phyloP scores from a whole-genome alignment of 2,888 invertebrate genomes.

The Trachelus iudaicus region DNA sequence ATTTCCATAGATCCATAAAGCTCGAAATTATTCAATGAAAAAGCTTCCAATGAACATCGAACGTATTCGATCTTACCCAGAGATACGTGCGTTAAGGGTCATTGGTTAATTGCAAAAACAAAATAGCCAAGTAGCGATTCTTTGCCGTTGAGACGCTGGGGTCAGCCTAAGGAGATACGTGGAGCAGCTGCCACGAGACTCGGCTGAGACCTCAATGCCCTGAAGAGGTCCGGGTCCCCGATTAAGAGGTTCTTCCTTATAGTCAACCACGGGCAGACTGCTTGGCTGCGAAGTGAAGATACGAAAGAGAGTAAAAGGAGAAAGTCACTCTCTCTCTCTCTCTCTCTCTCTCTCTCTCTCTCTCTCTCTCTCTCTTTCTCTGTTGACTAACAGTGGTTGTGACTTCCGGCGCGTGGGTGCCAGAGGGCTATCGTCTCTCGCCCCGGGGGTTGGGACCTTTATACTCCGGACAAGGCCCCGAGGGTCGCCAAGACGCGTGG shows the following conservation, averaged over 20 bases:
- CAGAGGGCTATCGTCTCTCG: slow-evolving; percentile 44
- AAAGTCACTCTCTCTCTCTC: neutral
- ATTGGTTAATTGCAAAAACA: slow-evolving; percentile 33
- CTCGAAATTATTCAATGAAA: neutral
- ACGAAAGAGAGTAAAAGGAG: slow-evolving; percentile 24
- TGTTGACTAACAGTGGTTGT: neutral
- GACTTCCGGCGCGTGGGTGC: slow-evolving; percentile 21
- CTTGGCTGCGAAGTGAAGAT: slow-evolving; percentile 50
- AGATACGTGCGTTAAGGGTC: slow-evolving; percentile 29
- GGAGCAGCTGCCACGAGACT: slow-evolving; percentile 33
- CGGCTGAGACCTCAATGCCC: slow-evolving; percentile 52
- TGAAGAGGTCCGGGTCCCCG: slow-evolving; percentile 53
- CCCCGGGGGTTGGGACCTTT: slow-evolving; percentile 45
- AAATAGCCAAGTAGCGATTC: neutral
- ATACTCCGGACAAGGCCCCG: slow-evolving; percentile 34
- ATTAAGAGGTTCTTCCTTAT: slow-evolving; percentile 56
- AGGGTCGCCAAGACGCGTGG: slow-evolving; percentile 26
- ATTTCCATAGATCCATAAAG: neutral
- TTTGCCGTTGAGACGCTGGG: slow-evolving; percentile 18
- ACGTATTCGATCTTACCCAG: no score
- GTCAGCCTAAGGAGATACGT: slow-evolving; percentile 51
- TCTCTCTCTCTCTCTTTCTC: neutral
- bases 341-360: neutral
- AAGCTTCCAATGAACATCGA: neutral
- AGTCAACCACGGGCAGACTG: slow-evolving; percentile 46